These are phyloP conservation scores for Chymomyza procnemis DNA, from an alignment of 2,888 invertebrate genomes.

Conservation along the genomic window DNA sequence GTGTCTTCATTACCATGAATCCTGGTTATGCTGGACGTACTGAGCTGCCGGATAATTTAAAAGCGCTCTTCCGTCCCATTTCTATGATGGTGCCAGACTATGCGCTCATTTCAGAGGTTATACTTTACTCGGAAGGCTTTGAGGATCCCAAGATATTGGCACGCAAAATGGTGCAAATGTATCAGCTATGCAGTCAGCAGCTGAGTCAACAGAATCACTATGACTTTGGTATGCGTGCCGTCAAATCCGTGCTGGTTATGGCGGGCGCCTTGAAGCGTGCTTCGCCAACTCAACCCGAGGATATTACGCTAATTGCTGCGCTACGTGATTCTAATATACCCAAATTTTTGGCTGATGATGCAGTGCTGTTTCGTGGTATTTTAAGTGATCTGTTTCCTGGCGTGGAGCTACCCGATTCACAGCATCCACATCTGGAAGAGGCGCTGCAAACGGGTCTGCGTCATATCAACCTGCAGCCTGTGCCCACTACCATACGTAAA, in stretches of 20 bases:
- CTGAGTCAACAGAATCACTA: conserved; percentile 95
- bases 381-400: conserved; percentile 94
- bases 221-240: conserved; percentile 95
- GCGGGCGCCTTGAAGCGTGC: conserved; percentile 92
- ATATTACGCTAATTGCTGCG: conserved; percentile 90
- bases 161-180: conserved; percentile 95
- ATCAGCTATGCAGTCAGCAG: conserved; percentile 93
- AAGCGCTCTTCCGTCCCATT: conserved; percentile 91
- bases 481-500: conserved; percentile 77
- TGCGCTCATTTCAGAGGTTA: conserved; percentile 92
- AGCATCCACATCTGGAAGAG: conserved; percentile 87
- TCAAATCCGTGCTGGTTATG: conserved; percentile 95
- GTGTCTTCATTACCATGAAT: conserved; percentile 95
- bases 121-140: conserved; percentile 95
- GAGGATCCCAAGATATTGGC: conserved; percentile 92
- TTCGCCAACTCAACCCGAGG: conserved; percentile 90
- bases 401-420: conserved; percentile 86
- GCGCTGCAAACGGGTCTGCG: conserved; percentile 81
- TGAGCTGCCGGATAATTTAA: conserved; percentile 92
- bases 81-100: conserved; percentile 97
- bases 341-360: conserved; percentile 92
- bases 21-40: conserved; percentile 94
- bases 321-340: conserved; percentile 93
- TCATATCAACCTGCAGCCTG: conserved; percentile 83
- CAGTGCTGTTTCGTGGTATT: conserved; percentile 90